phyloP scores from a whole-genome alignment of 2,113 vertebrate species.

The Boulengeromyrus knoepffleri region DNA sequence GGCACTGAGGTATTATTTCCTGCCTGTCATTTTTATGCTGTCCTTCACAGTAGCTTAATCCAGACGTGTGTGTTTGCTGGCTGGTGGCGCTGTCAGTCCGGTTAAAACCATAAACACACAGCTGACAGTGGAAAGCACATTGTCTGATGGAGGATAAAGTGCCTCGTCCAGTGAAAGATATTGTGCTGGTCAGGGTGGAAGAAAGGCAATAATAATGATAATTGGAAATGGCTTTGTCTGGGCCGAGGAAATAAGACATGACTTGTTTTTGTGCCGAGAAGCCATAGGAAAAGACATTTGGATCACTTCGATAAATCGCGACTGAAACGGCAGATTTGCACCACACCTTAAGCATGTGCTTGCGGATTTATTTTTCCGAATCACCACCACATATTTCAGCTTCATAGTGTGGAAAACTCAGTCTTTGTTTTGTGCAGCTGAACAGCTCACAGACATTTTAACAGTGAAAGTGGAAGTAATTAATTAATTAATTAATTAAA shows the following conservation, averaged over 20 bases:
- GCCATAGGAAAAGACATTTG: conserved; percentile 39
- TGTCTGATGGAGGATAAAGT: conserved; percentile 18
- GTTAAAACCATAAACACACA: conserved; percentile 23
- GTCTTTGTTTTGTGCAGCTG: not conserved
- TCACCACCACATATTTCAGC: not conserved
- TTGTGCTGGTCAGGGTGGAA: conserved; percentile 40
- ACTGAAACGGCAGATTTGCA: not conserved
- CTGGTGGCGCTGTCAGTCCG: conserved; percentile 51
- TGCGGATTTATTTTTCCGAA: not conserved
- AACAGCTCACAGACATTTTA: not conserved
- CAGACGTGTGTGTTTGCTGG: conserved; percentile 36
- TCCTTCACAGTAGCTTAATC: conserved; percentile 34
- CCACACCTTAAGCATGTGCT: not conserved
- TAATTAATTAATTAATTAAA: not conserved
- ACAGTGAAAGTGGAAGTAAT: not conserved
- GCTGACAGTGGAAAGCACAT: conserved; percentile 5
- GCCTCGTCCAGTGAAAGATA: conserved; percentile 8
- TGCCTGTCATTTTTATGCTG: not conserved
- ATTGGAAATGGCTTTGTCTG: conserved; percentile 54
- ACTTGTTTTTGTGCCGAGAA: conserved; percentile 44
- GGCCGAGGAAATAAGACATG: conserved; percentile 38
- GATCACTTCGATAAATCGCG: not conserved
- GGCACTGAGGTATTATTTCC: not conserved
- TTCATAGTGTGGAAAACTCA: not conserved
- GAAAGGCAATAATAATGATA: conserved; percentile 63